Base-by-base conservation (phyloP, 1,140 invertebrate species). In the Scylla paramamosain region DNA sequence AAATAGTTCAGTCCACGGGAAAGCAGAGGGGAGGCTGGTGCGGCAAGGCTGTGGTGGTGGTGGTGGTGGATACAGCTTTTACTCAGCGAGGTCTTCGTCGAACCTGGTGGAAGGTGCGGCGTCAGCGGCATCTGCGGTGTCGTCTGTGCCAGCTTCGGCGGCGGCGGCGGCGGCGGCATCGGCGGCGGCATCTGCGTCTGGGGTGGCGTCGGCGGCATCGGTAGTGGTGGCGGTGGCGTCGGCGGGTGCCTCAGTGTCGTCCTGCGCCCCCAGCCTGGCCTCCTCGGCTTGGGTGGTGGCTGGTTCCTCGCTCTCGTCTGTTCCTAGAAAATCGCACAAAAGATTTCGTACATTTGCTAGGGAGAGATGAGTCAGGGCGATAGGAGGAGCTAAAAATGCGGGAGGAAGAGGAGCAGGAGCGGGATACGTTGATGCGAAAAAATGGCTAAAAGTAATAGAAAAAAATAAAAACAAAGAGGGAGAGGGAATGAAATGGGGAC, bases 181-280 rank as follows among this genome's bases (percentile, higher is more conserved):
- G 10, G 67, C 67, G 67, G 67, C 67, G 67, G 25, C n/a, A n/a
- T 77, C 67, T 77, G 67, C 20, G 67, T 77, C 67, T 25, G 20
- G 67, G 67, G 25, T 77, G 67, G 67, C n/a, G 67, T 25, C 20
- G 67, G 20, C 67, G n/a, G 67, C 67, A 20, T 25, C 67, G 67
- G 20, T n/a, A n/a, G 67, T 77, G 67, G 67, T 77, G 25, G 67
- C n/a, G 67, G 67, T n/a, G 67, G 67, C n/a, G 67, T 77, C 67
- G 67, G 67, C 67, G 20, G 67, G 12, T 77, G 67, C 67, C 67
- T 77, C 67, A n/a, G 67, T 77, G 67, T 77, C 67, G 12, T 77
- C 67, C 67, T 77, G 67, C 67, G 25, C 67, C 67, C 67, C 67
- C 67, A n/a, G 67, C 67, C 67, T n/a, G 67, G 67, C 67, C 67